Percentiles rank a stretch among this genome's conserved stretches.
Conservation (phyloP, 1,140 invertebrate species). For the Lordiphosa clarofinis region DNA sequence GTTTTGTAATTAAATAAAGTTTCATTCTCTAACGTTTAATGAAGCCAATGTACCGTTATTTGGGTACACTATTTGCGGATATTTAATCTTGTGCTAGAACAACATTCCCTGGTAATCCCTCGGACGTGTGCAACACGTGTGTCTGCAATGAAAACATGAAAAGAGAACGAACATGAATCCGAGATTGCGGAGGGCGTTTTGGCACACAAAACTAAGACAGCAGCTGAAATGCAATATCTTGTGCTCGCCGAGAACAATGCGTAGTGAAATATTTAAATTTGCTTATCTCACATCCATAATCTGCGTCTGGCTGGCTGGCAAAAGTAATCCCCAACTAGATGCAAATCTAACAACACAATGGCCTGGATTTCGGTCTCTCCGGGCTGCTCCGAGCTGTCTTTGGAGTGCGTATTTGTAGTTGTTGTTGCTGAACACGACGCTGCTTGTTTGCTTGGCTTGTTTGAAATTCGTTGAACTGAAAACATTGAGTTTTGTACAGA, state of each 20-base stretch:
- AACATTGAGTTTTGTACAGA: slow-evolving; percentile 49
- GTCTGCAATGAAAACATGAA: slow-evolving; percentile 44
- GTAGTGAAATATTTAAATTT: slow-evolving; percentile 35
- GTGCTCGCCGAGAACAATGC: slow-evolving; percentile 10
- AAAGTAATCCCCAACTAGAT: slow-evolving; percentile 49
- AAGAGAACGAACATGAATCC: slow-evolving; percentile 20
- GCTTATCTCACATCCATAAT: slow-evolving; percentile 41
- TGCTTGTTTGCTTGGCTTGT: slow-evolving; percentile 48
- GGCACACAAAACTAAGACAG: slow-evolving; percentile 15
- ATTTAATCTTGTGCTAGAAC: slow-evolving; percentile 18
- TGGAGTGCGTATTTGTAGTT: slow-evolving; percentile 5
- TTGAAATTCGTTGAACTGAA: slow-evolving; percentile 57
- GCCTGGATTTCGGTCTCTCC: neutral
- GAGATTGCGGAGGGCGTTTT: slow-evolving; percentile 29
- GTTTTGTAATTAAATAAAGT: slow-evolving; percentile 6
- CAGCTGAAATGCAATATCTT: slow-evolving; percentile 39
- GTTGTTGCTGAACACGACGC: slow-evolving; percentile 4
- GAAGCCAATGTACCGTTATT: slow-evolving; percentile 31
- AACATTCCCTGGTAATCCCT: slow-evolving; percentile 31
- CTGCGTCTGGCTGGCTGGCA: slow-evolving; percentile 20
- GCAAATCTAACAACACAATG: slow-evolving; percentile 53
- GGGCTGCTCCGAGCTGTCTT: neutral
- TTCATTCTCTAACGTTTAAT: slow-evolving; percentile 3
- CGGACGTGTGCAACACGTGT: slow-evolving; percentile 53
- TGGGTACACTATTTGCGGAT: slow-evolving; percentile 22